Percentiles rank a stretch among this genome's conserved stretches.
Evolutionary conservation across 2,888 invertebrate genomes (phyloP).

Genomic region (Dasypogon diadema): DNA sequence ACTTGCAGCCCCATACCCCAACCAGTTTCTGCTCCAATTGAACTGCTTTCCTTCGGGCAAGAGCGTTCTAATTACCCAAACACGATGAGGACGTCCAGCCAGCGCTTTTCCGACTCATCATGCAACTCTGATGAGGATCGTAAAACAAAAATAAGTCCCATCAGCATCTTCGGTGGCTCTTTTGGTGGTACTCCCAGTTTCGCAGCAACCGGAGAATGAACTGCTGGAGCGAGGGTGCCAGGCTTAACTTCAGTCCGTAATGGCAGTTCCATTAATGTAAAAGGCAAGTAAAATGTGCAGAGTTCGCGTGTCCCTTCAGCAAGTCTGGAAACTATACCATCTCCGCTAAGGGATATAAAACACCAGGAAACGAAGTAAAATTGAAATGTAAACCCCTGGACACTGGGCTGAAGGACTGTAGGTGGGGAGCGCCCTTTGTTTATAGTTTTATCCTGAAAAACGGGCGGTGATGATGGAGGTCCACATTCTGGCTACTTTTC

Average conservation of each 20-base stretch:
- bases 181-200: not conserved
- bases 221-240: not conserved
- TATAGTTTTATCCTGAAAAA: not conserved
- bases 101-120: conserved; percentile 12
- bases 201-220: not conserved
- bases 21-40: not conserved
- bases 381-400: conserved; percentile 23
- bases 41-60: not conserved
- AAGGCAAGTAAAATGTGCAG: conserved; percentile 30
- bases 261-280: conserved; percentile 40
- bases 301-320: conserved; percentile 18
- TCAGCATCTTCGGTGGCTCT: conserved; percentile 8
- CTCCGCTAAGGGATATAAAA: conserved; percentile 10
- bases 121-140: conserved; percentile 29
- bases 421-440: not conserved
- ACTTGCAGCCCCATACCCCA: not conserved
- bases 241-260: conserved; percentile 1
- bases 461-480: not conserved
- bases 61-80: conserved; percentile 24
- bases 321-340: conserved; percentile 14
- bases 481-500: conserved; percentile 24
- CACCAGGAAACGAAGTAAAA: conserved; percentile 27
- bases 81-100: conserved; percentile 16
- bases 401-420: not conserved
- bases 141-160: conserved; percentile 18